These are phyloP conservation scores for Galaxias olidus DNA, from an alignment of 2,797 vertebrate species.

Conservation along the genomic window DNA sequence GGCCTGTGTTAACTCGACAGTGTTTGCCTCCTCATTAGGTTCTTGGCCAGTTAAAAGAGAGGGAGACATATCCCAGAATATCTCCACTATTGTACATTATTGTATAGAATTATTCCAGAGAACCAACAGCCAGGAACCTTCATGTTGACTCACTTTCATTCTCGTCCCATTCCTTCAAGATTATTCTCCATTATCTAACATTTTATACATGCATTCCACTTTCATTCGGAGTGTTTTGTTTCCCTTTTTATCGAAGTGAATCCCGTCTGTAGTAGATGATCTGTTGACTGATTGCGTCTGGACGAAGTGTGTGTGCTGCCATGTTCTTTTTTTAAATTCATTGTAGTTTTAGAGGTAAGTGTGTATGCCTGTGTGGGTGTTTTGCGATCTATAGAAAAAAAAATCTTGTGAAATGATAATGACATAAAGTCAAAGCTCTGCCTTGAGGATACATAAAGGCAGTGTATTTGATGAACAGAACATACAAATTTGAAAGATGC, in stretches of 20 bases:
- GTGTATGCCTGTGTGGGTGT: slow-evolving; percentile 35
- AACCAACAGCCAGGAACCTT: slow-evolving; percentile 49
- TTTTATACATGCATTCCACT: slow-evolving; percentile 46
- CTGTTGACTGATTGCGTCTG: slow-evolving; percentile 17
- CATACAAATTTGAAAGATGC: slow-evolving; percentile 45
- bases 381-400: slow-evolving; percentile 49
- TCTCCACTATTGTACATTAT: slow-evolving; percentile 54
- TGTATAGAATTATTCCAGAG: slow-evolving; percentile 71
- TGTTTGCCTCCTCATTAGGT: slow-evolving; percentile 1
- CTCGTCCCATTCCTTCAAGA: slow-evolving; percentile 30
- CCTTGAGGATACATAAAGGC: slow-evolving; percentile 35
- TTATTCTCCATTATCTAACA: slow-evolving; percentile 14
- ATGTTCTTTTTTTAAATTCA: slow-evolving; percentile 25
- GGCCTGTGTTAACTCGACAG: slow-evolving; percentile 17
- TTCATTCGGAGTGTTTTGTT: slow-evolving; percentile 38
- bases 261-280: slow-evolving; percentile 31
- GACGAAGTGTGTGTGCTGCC: slow-evolving; percentile 34
- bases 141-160: slow-evolving; percentile 43
- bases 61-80: slow-evolving; percentile 3
- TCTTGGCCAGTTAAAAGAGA: not conserved
- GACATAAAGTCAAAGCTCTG: slow-evolving; percentile 45
- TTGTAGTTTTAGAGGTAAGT: slow-evolving; percentile 49
- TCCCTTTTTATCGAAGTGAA: slow-evolving; percentile 47
- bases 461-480: slow-evolving; percentile 43
- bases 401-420: slow-evolving; percentile 40